Percentiles rank a stretch among this genome's conserved stretches.
These are phyloP conservation scores for Drosophila chauvacae DNA, from an alignment of 1,140 invertebrate genomes.

Conservation along the genomic window DNA sequence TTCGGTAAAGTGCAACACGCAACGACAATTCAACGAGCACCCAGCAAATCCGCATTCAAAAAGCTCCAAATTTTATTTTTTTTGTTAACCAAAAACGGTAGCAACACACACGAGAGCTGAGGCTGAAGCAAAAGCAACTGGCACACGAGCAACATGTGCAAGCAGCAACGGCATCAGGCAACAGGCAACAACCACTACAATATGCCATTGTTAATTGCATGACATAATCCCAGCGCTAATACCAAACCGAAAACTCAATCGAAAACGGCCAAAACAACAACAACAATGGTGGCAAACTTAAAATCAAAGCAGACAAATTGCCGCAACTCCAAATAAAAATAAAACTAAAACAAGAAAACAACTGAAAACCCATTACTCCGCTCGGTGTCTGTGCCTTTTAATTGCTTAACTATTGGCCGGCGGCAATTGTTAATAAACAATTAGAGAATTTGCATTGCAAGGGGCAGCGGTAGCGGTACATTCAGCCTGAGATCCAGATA, in stretches of 20 bases:
- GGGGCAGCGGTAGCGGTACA: slow-evolving; percentile 12
- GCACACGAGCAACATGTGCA: slow-evolving; percentile 49
- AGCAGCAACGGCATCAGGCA: slow-evolving; percentile 25
- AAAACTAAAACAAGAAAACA: slow-evolving; percentile 20
- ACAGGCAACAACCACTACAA: slow-evolving; percentile 49
- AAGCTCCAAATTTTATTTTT: slow-evolving; percentile 43
- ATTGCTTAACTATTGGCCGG: slow-evolving; percentile 77
- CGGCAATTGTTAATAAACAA: slow-evolving; percentile 82
- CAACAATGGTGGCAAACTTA: slow-evolving; percentile 48
- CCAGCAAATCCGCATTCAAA: slow-evolving; percentile 43
- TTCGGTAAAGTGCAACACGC: slow-evolving; percentile 75
- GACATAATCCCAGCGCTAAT: slow-evolving; percentile 78
- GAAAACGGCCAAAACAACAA: slow-evolving; percentile 40
- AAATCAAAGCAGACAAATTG: slow-evolving; percentile 66
- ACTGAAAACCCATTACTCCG: slow-evolving; percentile 33
- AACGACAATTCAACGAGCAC: slow-evolving; percentile 55
- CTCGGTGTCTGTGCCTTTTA: slow-evolving; percentile 66
- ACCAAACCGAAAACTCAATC: slow-evolving; percentile 78
- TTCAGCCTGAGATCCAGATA: slow-evolving; percentile 37
- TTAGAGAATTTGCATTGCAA: slow-evolving; percentile 72
- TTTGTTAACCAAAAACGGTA: slow-evolving; percentile 60
- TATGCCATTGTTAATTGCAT: slow-evolving; percentile 82
- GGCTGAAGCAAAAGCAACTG: slow-evolving; percentile 49
- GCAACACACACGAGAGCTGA: slow-evolving; percentile 51
- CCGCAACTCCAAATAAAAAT: slow-evolving; percentile 35